A percentile compares a stretch with the other conserved stretches of the same genome.
phyloP scores from a whole-genome alignment of 2,888 invertebrate species.

The Argyresthia albistria region DNA sequence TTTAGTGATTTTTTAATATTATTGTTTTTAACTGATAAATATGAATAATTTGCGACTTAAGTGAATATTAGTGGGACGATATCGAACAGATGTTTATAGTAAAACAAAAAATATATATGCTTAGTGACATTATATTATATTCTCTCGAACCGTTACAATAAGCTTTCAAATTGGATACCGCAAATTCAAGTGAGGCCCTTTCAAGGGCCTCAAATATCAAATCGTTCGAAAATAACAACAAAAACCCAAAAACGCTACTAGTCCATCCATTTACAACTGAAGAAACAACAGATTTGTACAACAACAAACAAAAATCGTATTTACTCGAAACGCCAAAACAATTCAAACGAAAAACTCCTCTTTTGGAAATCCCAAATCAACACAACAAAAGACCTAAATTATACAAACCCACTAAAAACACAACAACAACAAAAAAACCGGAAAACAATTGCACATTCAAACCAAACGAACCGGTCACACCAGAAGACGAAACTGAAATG shows the following conservation, averaged over 20 bases:
- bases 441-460: slow-evolving; percentile 7
- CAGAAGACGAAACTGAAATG: slow-evolving; percentile 20
- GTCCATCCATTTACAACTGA: slow-evolving; percentile 39
- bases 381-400: slow-evolving; percentile 44
- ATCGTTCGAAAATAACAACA: background rate
- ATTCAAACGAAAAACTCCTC: slow-evolving; percentile 43
- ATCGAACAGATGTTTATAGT: background rate
- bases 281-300: slow-evolving; percentile 18
- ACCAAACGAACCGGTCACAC: slow-evolving; percentile 2
- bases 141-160: slow-evolving; percentile 12
- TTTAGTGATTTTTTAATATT: background rate
- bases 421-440: slow-evolving; percentile 4
- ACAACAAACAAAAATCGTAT: slow-evolving; percentile 32
- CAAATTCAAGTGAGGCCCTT: slow-evolving; percentile 39
- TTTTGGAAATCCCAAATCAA: slow-evolving; percentile 44
- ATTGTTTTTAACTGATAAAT: background rate
- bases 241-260: slow-evolving; percentile 35
- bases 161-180: slow-evolving; percentile 55
- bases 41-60: background rate
- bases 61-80: no score
- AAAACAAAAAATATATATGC: background rate
- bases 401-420: slow-evolving; percentile 11
- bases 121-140: background rate
- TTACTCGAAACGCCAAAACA: slow-evolving; percentile 51
- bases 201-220: slow-evolving; percentile 35